These are phyloP conservation scores for Dasypolia templi DNA, from an alignment of 2,888 invertebrate genomes.

Conservation along the genomic window DNA sequence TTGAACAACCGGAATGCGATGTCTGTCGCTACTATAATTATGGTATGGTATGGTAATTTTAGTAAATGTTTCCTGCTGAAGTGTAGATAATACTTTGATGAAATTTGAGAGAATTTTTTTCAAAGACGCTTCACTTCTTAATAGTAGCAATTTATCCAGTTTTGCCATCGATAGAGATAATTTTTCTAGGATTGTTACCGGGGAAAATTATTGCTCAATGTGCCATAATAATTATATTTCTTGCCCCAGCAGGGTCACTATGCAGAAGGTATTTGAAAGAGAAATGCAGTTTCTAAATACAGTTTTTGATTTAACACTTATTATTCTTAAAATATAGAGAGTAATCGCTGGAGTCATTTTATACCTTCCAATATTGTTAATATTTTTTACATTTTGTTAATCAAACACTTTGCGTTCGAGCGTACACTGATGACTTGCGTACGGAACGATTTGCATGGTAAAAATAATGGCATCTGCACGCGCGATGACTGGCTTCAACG, in stretches of 20 bases:
- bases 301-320: too few relatives aligned
- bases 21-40: too few relatives aligned
- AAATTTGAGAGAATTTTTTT: conserved; percentile 9
- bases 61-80: conserved; percentile 3
- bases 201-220: too few relatives aligned
- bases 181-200: too few relatives aligned
- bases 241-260: not conserved
- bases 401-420: conserved; percentile 25
- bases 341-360: too few relatives aligned
- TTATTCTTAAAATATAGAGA: too few relatives aligned
- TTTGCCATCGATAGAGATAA: too few relatives aligned
- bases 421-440: conserved; percentile 62
- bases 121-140: too few relatives aligned
- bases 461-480: conserved; percentile 60
- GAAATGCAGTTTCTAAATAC: too few relatives aligned
- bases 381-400: not conserved
- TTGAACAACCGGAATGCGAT: conserved; percentile 53
- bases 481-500: conserved; percentile 53
- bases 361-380: too few relatives aligned
- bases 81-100: conserved; percentile 22
- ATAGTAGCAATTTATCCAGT: not conserved
- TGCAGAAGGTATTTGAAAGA: not conserved
- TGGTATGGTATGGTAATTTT: conserved; percentile 12
- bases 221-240: not conserved
- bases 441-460: conserved; percentile 57